Conservation (phyloP, 2,113 vertebrate species). For the Bungarus multicinctus region DNA sequence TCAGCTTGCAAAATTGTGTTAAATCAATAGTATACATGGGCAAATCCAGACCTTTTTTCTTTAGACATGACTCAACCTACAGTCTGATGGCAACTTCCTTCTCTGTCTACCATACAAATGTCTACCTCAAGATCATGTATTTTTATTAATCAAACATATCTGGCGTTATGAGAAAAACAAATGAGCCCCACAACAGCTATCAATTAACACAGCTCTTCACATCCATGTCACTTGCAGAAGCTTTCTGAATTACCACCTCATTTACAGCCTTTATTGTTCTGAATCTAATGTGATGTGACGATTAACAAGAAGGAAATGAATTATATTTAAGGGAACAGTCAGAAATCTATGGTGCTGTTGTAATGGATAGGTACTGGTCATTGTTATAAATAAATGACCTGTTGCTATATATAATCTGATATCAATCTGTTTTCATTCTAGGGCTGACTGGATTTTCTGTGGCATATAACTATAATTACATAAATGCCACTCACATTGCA, state of each 20-base stretch:
- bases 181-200: background rate
- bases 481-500: background rate
- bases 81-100: background rate
- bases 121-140: background rate
- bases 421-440: background rate
- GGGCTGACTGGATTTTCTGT: background rate
- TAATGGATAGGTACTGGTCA: background rate
- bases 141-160: slow-evolving; percentile 20
- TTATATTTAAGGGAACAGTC: slow-evolving; percentile 6
- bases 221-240: background rate
- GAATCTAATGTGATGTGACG: slow-evolving; percentile 10
- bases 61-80: background rate
- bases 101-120: background rate
- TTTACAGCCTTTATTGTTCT: slow-evolving; percentile 20
- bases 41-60: background rate
- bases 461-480: background rate
- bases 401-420: background rate
- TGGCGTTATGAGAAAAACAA: slow-evolving; percentile 13
- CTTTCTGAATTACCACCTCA: slow-evolving; percentile 33
- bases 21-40: background rate
- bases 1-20: background rate
- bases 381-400: background rate
- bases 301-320: background rate
- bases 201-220: slow-evolving; percentile 23
- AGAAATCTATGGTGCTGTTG: background rate